Conservation (phyloP, 2,797 vertebrate species). For the Chiloscyllium punctatum region DNA sequence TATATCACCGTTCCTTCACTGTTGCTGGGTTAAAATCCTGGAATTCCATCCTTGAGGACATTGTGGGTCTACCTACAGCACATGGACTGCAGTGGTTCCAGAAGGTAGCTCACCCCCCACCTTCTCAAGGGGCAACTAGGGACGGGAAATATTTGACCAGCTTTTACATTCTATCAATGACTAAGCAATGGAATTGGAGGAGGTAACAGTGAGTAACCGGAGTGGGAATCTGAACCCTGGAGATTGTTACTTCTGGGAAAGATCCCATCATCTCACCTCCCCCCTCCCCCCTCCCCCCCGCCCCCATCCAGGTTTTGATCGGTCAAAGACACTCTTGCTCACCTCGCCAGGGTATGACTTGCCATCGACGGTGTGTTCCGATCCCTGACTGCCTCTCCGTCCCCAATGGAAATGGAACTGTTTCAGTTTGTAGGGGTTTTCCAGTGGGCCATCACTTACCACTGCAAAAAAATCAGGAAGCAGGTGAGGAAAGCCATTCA, state of each 20-base stretch:
- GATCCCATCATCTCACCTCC: neutral
- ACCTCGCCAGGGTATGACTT: conserved; percentile 83
- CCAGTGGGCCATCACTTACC: conserved; percentile 79
- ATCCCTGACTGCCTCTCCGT: conserved; percentile 71
- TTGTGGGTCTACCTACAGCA: neutral
- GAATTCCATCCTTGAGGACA: neutral
- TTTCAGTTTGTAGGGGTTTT: conserved; percentile 79
- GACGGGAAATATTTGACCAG: no score
- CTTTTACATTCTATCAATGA: neutral
- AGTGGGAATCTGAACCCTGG: neutral
- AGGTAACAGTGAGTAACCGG: neutral
- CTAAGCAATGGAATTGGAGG: neutral
- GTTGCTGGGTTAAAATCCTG: neutral
- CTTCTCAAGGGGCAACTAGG: neutral
- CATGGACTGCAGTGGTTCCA: neutral
- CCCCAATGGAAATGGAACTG: conserved; percentile 99
- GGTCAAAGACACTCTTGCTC: conserved; percentile 38
- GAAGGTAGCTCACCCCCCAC: neutral
- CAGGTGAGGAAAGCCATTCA: neutral
- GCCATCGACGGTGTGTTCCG: conserved; percentile 84
- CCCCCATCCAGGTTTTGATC: neutral
- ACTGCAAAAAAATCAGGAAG: conserved; percentile 53
- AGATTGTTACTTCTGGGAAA: neutral
- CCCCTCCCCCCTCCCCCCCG: no score
- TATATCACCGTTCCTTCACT: neutral